Percentiles rank a stretch among this genome's conserved stretches.
Conservation (phyloP, 2,113 vertebrate genomes). For the Hylia prasina region DNA sequence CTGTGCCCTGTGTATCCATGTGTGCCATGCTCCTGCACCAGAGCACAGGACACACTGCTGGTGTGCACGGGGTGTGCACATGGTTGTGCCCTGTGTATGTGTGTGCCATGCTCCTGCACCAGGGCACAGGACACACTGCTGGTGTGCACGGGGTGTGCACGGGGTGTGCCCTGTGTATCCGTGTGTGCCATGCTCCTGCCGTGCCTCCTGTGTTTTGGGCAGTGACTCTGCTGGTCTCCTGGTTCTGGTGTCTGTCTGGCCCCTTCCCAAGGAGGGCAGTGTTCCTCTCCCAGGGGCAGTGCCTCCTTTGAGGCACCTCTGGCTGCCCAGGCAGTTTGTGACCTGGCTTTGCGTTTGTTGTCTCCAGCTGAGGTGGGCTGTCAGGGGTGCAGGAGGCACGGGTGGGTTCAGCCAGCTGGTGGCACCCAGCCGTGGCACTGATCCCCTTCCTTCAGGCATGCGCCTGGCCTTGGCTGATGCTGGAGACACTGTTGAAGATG, state of each 20-base stretch:
- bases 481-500: conserved; percentile 96
- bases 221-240: background rate
- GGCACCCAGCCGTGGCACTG: background rate
- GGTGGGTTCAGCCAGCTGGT: background rate
- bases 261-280: background rate
- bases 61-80: background rate
- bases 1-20: fast-evolving
- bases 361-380: background rate
- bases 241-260: background rate
- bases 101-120: fast-evolving
- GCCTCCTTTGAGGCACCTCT: background rate
- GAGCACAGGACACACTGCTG: fast-evolving
- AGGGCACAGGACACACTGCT: fast-evolving
- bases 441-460: conserved; percentile 79
- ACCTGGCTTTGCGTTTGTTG: background rate
- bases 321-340: background rate
- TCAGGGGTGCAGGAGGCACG: background rate
- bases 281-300: background rate
- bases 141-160: background rate
- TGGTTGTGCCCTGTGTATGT: fast-evolving
- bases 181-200: fast-evolving
- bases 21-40: fast-evolving
- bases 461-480: conserved; percentile 95
- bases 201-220: background rate
- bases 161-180: fast-evolving